Evolutionary conservation across 1,140 invertebrate genomes (phyloP).

Genomic region (Elymnias hypermnestra): DNA sequence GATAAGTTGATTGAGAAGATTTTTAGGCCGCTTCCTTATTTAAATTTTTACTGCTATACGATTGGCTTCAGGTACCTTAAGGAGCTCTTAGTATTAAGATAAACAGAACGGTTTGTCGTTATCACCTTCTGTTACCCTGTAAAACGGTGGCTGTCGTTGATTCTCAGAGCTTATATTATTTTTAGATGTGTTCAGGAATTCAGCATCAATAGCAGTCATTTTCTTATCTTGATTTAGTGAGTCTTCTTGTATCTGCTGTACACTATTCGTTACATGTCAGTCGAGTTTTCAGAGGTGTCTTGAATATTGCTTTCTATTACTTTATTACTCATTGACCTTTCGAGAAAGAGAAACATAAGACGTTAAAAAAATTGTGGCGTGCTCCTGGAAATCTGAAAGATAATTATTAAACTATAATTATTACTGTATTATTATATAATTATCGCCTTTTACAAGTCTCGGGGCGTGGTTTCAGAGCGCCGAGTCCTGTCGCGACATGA

Average conservation of each 20-base stretch:
- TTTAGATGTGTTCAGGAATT: conserved; percentile 10
- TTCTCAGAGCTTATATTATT: conserved; percentile 10
- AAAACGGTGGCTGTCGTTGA: conserved; percentile 12
- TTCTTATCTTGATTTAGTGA: conserved; percentile 4
- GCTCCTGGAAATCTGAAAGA: too few species aligned
- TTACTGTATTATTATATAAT: too few species aligned
- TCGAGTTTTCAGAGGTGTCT: conserved; percentile 2
- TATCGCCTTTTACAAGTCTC: too few species aligned
- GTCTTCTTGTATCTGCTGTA: conserved; percentile 2
- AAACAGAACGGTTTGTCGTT: conserved; percentile 7
- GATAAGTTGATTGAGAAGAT: not conserved
- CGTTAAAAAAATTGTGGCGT: conserved; percentile 6
- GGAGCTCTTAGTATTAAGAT: conserved; percentile 8
- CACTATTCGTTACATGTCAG: conserved; percentile 6
- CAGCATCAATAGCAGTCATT: conserved; percentile 6
- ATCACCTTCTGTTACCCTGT: conserved; percentile 7
- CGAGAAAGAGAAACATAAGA: conserved; percentile 11
- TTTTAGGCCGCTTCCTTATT: conserved; percentile 1
- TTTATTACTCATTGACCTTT: conserved; percentile 5
- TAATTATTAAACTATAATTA: too few species aligned
- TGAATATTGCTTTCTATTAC: conserved; percentile 7
- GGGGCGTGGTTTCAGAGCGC: too few species aligned
- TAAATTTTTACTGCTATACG: conserved; percentile 5
- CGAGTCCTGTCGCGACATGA: too few species aligned
- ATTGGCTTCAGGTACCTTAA: conserved; percentile 2